Conservation (phyloP, 2,888 invertebrate genomes). For the Drosophila tanythrix region DNA sequence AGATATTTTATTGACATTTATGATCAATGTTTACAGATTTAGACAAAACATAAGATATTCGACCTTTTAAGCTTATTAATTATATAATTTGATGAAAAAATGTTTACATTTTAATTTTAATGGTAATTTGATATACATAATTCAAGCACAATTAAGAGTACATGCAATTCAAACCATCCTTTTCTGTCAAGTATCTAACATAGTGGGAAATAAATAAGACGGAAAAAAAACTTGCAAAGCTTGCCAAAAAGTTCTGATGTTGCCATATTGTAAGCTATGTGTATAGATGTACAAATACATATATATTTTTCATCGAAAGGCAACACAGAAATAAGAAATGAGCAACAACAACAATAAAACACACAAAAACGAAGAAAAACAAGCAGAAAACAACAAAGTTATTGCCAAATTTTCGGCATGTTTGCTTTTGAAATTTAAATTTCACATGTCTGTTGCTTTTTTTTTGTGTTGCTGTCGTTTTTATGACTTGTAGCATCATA, state of each 20-base stretch:
- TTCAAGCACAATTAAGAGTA: neutral
- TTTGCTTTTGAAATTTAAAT: slow-evolving; percentile 82
- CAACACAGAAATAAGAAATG: slow-evolving; percentile 53
- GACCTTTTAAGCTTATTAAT: neutral
- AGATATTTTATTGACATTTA: neutral
- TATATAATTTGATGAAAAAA: neutral
- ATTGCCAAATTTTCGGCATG: slow-evolving; percentile 78
- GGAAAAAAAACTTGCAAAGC: slow-evolving; percentile 14
- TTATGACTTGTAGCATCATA: slow-evolving; percentile 68
- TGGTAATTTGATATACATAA: neutral
- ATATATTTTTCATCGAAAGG: slow-evolving; percentile 45
- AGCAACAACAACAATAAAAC: slow-evolving; percentile 53
- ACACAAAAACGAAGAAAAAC: slow-evolving; percentile 17
- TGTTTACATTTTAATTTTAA: neutral
- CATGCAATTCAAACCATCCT: slow-evolving; percentile 5
- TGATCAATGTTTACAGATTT: neutral
- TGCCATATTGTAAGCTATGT: slow-evolving; percentile 38
- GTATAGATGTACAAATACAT: neutral
- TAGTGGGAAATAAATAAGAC: slow-evolving; percentile 4
- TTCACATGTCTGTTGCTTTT: slow-evolving; percentile 54
- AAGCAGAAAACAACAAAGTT: slow-evolving; percentile 54
- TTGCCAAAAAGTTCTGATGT: slow-evolving; percentile 31
- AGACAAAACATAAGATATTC: neutral
- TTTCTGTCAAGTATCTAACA: slow-evolving; percentile 7
- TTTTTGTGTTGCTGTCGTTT: slow-evolving; percentile 44